Evolutionary conservation across 2,113 vertebrate genomes (phyloP).

Genomic region (Cricetomys ansorgei): DNA sequence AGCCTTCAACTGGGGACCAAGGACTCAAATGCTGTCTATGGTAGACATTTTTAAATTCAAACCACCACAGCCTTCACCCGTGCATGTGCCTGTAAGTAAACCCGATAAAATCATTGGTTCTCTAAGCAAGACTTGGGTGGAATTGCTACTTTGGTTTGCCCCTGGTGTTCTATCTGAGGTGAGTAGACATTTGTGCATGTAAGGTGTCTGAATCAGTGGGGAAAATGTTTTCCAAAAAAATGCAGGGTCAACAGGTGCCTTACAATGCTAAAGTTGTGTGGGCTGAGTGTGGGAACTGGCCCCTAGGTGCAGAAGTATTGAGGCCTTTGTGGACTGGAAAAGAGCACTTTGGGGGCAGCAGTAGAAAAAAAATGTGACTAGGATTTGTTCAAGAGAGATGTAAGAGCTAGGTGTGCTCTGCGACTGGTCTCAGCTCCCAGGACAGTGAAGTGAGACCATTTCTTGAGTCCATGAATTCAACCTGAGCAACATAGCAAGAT

Average conservation of each 20-base stretch:
- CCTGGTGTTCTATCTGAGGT: not conserved
- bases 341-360: not conserved
- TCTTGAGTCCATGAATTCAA: not conserved
- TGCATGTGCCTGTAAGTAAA: not conserved
- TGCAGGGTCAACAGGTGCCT: no score
- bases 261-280: not conserved
- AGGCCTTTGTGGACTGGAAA: not conserved
- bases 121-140: not conserved
- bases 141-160: not conserved
- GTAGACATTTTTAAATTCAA: not conserved
- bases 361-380: not conserved
- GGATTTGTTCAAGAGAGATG: not conserved
- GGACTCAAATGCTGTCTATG: not conserved
- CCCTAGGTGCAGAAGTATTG: not conserved
- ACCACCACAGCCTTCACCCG: not conserved
- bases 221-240: not conserved
- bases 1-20: not conserved
- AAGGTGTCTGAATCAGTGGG: not conserved
- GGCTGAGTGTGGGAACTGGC: not conserved
- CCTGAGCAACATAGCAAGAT: not conserved
- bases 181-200: not conserved
- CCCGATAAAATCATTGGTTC: no score
- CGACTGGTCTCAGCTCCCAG: no score
- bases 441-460: not conserved
- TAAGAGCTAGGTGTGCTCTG: not conserved